Evolutionary conservation across 2,888 invertebrate species (phyloP).

Genomic region (Rhogogaster chlorosoma): DNA sequence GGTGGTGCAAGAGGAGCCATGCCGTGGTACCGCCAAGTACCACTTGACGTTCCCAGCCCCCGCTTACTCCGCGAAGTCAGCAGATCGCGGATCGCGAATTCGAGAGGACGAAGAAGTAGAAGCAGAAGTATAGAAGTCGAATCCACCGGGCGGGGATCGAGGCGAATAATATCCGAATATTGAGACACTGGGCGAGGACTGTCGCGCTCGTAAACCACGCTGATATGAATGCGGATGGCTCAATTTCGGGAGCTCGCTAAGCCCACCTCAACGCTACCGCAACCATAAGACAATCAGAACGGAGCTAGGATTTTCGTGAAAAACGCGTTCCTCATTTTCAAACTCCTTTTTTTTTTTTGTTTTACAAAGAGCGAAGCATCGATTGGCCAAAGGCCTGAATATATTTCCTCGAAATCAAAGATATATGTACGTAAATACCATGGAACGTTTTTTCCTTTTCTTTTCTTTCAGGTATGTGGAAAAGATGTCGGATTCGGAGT

Average conservation of each 20-base stretch:
- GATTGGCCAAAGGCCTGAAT: background rate
- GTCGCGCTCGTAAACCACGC: conserved; percentile 70
- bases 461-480: conserved; percentile 1
- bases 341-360: background rate
- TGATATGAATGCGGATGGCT: conserved; percentile 68
- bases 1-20: conserved; percentile 41
- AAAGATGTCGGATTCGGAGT: conserved; percentile 69
- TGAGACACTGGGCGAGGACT: conserved; percentile 68
- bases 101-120: conserved; percentile 50
- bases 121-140: conserved; percentile 52
- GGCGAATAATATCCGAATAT: conserved; percentile 74
- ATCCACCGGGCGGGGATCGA: conserved; percentile 44
- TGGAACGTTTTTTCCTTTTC: background rate
- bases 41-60: conserved; percentile 40
- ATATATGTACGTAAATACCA: background rate
- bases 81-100: conserved; percentile 50
- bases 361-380: background rate
- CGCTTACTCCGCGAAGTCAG: conserved; percentile 46
- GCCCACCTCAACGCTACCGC: background rate
- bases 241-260: conserved; percentile 60
- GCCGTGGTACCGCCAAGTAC: conserved; percentile 38
- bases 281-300: conserved; percentile 37
- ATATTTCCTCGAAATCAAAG: background rate
- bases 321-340: conserved; percentile 8
- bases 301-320: conserved; percentile 8